These are phyloP conservation scores for Epinephelus fuscoguttatus DNA, from an alignment of 2,113 vertebrate species.

Conservation along the genomic window DNA sequence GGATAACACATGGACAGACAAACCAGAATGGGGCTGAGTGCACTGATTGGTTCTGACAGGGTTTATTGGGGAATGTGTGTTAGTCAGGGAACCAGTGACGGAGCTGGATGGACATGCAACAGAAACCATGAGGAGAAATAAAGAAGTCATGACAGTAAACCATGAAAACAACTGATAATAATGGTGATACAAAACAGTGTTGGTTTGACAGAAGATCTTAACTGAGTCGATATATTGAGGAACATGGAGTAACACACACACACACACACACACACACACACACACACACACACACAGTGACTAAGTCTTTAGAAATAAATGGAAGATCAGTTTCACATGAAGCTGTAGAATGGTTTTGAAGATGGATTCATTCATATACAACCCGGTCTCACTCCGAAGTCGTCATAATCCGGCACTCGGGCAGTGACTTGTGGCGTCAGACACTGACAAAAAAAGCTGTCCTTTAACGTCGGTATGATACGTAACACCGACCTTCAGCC, in stretches of 20 bases:
- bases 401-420: too few species aligned
- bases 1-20: constrained; percentile 39
- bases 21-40: constrained; percentile 18
- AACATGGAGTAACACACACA: constrained; percentile 9
- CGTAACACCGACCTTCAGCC: too few species aligned
- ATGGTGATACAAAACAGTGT: constrained; percentile 27
- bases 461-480: too few species aligned
- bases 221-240: background rate
- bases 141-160: constrained; percentile 11
- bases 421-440: too few species aligned
- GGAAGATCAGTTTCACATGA: background rate
- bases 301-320: background rate
- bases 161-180: constrained; percentile 2
- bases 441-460: too few species aligned
- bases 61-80: constrained; percentile 71
- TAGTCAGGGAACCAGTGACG: constrained; percentile 56
- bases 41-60: constrained; percentile 48
- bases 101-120: constrained; percentile 32
- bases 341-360: constrained; percentile 17
- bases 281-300: background rate
- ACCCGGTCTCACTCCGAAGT: too few species aligned
- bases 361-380: background rate
- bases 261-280: constrained; percentile 31
- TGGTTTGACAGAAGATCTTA: background rate
- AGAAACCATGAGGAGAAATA: constrained; percentile 24